Percentiles rank a stretch among this genome's conserved stretches.
Conservation (phyloP, 2,888 invertebrate genomes). For the Cacoxenus indagator region DNA sequence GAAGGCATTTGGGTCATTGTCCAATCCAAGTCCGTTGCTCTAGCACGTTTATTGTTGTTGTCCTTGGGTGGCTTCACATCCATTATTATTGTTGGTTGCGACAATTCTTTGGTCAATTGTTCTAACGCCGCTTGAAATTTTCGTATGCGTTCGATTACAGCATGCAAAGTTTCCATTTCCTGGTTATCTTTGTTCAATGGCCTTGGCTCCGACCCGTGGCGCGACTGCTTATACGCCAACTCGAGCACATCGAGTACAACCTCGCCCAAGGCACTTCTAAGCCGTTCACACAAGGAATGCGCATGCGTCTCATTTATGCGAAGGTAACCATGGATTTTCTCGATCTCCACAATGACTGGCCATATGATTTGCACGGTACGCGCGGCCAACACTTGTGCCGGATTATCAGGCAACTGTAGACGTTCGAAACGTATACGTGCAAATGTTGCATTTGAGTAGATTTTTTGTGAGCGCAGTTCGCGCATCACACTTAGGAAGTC, state of each 20-base stretch:
- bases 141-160: conserved; percentile 51
- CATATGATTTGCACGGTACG: conserved; percentile 57
- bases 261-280: conserved; percentile 41
- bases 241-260: conserved; percentile 52
- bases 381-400: conserved; percentile 56
- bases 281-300: conserved; percentile 38
- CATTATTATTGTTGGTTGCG: not conserved
- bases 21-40: not conserved
- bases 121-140: conserved; percentile 44
- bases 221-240: conserved; percentile 42
- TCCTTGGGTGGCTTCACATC: not conserved
- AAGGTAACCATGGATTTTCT: conserved; percentile 44
- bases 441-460: conserved; percentile 38
- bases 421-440: conserved; percentile 38
- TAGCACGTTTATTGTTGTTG: not conserved
- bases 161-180: conserved; percentile 41
- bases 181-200: not conserved
- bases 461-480: conserved; percentile 48
- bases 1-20: too few species aligned
- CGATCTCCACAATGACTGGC: conserved; percentile 55
- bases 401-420: conserved; percentile 51
- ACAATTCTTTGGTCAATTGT: not conserved
- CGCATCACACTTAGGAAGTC: conserved; percentile 55
- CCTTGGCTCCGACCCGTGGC: not conserved
- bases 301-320: conserved; percentile 36